phyloP scores from a whole-genome alignment of 2,113 vertebrate genomes.

The Phaethon lepturus region DNA sequence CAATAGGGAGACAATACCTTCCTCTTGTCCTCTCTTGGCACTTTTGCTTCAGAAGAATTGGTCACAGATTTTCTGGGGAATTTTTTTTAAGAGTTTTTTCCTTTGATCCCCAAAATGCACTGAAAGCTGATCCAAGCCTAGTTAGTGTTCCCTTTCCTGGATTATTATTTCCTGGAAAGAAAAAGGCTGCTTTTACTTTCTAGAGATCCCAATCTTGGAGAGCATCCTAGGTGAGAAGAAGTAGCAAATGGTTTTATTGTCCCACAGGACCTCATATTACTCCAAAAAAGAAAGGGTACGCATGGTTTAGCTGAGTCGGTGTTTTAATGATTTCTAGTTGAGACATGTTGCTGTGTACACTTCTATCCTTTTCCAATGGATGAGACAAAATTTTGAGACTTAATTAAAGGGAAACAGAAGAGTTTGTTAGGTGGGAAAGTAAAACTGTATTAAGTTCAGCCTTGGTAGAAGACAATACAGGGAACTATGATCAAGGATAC shows the following conservation, averaged over 20 bases:
- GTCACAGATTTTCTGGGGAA: background rate
- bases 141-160: background rate
- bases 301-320: background rate
- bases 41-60: background rate
- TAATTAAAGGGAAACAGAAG: background rate
- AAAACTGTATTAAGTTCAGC: background rate
- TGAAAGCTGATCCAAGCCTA: background rate
- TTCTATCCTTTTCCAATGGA: background rate
- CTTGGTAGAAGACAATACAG: background rate
- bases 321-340: background rate
- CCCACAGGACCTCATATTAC: background rate
- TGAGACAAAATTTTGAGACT: background rate
- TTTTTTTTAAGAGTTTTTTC: background rate
- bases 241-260: background rate
- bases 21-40: background rate
- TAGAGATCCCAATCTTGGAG: background rate
- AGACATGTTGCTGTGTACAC: background rate
- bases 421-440: background rate
- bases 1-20: background rate
- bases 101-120: background rate
- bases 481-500: slow-evolving; percentile 9
- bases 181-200: background rate
- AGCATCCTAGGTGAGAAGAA: background rate
- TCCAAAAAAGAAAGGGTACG: background rate
- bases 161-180: too few species aligned